Percentiles rank a stretch among this genome's conserved stretches.
phyloP scores from a whole-genome alignment of 2,888 invertebrate species.

The Lampropteryx suffumata region DNA sequence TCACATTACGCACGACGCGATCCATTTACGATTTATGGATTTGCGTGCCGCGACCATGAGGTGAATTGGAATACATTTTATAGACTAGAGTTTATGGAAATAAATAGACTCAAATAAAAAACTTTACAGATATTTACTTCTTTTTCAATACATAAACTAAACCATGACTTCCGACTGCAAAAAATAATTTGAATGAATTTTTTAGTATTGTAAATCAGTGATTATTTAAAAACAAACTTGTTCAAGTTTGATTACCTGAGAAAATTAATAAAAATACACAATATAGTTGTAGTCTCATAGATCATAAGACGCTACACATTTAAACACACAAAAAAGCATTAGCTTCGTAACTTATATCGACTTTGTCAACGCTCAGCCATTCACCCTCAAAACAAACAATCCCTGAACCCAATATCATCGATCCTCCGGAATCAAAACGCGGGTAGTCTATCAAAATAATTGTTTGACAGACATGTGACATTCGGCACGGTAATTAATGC shows the following conservation, averaged over 20 bases:
- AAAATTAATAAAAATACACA: background rate
- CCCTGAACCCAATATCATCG: slow-evolving; percentile 8
- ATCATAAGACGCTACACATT: background rate
- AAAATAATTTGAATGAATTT: no score
- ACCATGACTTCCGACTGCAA: no score
- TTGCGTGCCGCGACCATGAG: slow-evolving; percentile 13
- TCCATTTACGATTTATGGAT: slow-evolving; percentile 24
- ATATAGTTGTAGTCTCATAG: background rate
- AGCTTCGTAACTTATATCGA: slow-evolving; percentile 8
- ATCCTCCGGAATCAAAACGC: slow-evolving; percentile 37
- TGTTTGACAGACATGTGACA: slow-evolving; percentile 68
- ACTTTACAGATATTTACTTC: background rate
- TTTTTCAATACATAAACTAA: background rate
- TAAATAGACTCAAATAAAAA: slow-evolving; percentile 8
- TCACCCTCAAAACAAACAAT: slow-evolving; percentile 23
- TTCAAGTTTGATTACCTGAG: background rate
- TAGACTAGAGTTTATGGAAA: slow-evolving; percentile 9
- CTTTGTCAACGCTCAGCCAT: background rate
- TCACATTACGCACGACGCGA: slow-evolving; percentile 20
- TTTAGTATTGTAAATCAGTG: no score
- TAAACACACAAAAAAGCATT: slow-evolving; percentile 8
- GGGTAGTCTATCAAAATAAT: slow-evolving; percentile 67
- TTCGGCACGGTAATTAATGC: slow-evolving; percentile 76
- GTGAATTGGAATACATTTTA: slow-evolving; percentile 16
- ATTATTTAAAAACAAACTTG: no score